Evolutionary conservation across 2,888 invertebrate species (phyloP).

Genomic region (Hyposoter didymator): DNA sequence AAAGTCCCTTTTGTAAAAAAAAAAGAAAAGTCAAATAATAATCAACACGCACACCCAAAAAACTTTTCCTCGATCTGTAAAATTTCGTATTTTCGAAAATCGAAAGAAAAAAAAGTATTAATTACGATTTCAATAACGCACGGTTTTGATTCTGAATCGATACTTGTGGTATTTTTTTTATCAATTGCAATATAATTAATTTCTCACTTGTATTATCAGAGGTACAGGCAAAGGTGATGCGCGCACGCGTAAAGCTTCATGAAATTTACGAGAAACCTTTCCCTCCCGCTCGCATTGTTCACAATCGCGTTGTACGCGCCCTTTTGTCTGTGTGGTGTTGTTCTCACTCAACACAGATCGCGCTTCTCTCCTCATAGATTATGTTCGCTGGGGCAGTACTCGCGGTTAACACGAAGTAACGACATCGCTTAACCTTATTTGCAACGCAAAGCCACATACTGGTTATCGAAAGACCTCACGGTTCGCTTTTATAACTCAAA

Average conservation of each 20-base stretch:
- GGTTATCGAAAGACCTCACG: constrained; percentile 52
- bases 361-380: constrained; percentile 41
- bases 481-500: constrained; percentile 18
- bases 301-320: constrained; percentile 17
- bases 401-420: constrained; percentile 54
- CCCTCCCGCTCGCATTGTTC: constrained; percentile 55
- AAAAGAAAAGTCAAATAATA: no score
- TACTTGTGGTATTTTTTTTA: neutral
- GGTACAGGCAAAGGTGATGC: constrained; percentile 12
- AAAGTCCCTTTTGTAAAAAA: no score
- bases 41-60: neutral
- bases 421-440: constrained; percentile 67
- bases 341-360: constrained; percentile 36
- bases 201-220: neutral
- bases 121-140: neutral
- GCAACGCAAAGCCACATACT: constrained; percentile 38
- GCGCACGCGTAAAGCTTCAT: constrained; percentile 16
- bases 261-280: constrained; percentile 45
- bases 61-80: neutral
- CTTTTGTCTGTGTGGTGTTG: constrained; percentile 20
- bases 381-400: constrained; percentile 12
- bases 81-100: neutral
- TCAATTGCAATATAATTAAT: neutral
- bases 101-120: neutral
- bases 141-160: neutral